Percentiles rank a stretch among this genome's conserved stretches.
Conservation (phyloP, 1,140 invertebrate genomes). For the Neotoxoptera formosana region DNA sequence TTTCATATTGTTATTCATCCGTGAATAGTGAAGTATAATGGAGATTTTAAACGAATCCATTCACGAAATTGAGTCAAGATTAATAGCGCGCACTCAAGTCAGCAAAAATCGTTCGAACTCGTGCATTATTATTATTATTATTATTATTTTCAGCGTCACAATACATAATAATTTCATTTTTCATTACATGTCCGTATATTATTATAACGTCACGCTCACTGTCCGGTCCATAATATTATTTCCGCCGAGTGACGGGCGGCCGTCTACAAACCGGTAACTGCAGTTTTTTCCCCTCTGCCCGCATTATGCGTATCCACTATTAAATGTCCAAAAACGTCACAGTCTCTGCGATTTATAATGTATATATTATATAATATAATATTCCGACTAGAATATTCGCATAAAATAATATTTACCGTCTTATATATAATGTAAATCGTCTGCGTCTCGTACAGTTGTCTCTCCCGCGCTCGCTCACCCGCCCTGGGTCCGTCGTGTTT, state of each 20-base stretch:
- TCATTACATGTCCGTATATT: constrained; percentile 14
- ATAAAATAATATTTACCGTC: constrained; percentile 54
- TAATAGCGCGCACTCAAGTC: constrained; percentile 37
- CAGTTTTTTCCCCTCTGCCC: background rate
- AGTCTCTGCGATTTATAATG: constrained; percentile 13
- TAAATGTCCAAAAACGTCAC: constrained; percentile 15
- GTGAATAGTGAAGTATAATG: background rate
- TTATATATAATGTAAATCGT: constrained; percentile 50
- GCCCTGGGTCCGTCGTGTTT: background rate
- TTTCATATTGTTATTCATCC: constrained; percentile 1
- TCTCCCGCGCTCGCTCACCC: too few relatives aligned
- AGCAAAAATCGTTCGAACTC: background rate
- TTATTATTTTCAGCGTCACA: background rate
- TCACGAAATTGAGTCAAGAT: constrained; percentile 41
- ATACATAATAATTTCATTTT: constrained; percentile 48
- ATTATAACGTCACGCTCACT: background rate
- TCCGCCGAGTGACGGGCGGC: background rate
- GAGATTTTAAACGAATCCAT: constrained; percentile 11
- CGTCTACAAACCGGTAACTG: constrained; percentile 8
- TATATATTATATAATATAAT: background rate
- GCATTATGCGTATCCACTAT: background rate
- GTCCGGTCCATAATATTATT: constrained; percentile 43
- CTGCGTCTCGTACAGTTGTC: background rate
- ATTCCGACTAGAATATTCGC: background rate
- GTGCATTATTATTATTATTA: background rate